phyloP scores from a whole-genome alignment of 2,113 vertebrate species.

The Symphodus melops region DNA sequence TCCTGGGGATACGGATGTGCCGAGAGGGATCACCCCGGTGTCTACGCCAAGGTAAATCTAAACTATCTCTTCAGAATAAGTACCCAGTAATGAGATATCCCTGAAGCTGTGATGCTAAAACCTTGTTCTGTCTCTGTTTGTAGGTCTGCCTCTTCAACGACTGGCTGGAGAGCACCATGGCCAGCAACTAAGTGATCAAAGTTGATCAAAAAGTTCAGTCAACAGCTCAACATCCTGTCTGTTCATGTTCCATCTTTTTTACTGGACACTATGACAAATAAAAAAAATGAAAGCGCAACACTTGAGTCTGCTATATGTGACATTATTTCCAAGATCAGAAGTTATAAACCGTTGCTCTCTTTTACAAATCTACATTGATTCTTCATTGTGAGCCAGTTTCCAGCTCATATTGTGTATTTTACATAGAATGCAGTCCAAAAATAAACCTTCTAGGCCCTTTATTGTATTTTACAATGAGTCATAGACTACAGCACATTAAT shows the following conservation, averaged over 20 bases:
- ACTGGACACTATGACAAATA: slow-evolving; percentile 46
- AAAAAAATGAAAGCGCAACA: slow-evolving; percentile 15
- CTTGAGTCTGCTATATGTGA: background rate
- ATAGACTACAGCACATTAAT: too few relatives aligned
- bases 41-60: slow-evolving; percentile 83
- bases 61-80: background rate
- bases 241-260: slow-evolving; percentile 25
- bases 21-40: slow-evolving; percentile 78
- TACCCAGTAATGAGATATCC: too few relatives aligned
- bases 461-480: too few relatives aligned
- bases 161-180: slow-evolving; percentile 74
- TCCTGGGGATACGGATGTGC: slow-evolving; percentile 87
- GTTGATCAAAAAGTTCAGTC: slow-evolving; percentile 4
- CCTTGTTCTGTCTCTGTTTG: slow-evolving; percentile 2
- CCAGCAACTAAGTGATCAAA: slow-evolving; percentile 61
- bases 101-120: too few relatives aligned
- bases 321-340: background rate
- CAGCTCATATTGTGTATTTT: too few relatives aligned
- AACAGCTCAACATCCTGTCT: slow-evolving; percentile 23
- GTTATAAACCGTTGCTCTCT: too few relatives aligned
- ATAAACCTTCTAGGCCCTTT: too few relatives aligned
- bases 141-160: slow-evolving; percentile 75
- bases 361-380: too few relatives aligned
- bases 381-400: too few relatives aligned
- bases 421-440: too few relatives aligned